Percentiles rank a stretch among this genome's conserved stretches.
These are phyloP conservation scores for Argyrosomus regius DNA, from an alignment of 2,797 vertebrate genomes.

Conservation along the genomic window DNA sequence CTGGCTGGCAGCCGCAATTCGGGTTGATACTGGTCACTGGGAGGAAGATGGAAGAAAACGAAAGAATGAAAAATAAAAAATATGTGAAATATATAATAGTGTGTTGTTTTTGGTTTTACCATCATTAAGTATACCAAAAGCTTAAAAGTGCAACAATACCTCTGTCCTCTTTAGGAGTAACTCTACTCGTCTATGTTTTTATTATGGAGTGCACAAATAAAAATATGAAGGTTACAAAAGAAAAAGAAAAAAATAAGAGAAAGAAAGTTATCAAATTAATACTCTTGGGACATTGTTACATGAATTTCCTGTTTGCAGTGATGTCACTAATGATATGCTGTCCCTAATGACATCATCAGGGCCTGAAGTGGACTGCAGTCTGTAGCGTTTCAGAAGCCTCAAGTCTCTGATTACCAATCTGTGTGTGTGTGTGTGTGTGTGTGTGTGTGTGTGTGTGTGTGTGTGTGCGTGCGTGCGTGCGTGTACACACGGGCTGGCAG, in stretches of 20 bases:
- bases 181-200: background rate
- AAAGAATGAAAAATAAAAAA: background rate
- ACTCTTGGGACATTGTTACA: background rate
- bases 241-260: background rate
- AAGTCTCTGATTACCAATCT: conserved; percentile 66
- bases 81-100: background rate
- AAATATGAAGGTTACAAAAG: background rate
- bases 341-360: conserved; percentile 60
- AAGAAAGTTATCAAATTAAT: background rate
- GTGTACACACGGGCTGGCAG: conserved; percentile 50
- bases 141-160: background rate
- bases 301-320: conserved; percentile 56
- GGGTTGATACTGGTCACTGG: too few species aligned
- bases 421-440: conserved; percentile 31
- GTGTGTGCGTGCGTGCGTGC: conserved; percentile 22
- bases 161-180: background rate
- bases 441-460: conserved; percentile 28
- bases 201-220: background rate
- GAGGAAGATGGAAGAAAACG: background rate
- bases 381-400: conserved; percentile 54
- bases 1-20: too few species aligned
- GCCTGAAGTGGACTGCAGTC: conserved; percentile 51
- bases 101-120: background rate
- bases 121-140: background rate
- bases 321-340: conserved; percentile 53